Conservation (phyloP, 2,113 vertebrate genomes). For the Tetraodon nigroviridis region DNA sequence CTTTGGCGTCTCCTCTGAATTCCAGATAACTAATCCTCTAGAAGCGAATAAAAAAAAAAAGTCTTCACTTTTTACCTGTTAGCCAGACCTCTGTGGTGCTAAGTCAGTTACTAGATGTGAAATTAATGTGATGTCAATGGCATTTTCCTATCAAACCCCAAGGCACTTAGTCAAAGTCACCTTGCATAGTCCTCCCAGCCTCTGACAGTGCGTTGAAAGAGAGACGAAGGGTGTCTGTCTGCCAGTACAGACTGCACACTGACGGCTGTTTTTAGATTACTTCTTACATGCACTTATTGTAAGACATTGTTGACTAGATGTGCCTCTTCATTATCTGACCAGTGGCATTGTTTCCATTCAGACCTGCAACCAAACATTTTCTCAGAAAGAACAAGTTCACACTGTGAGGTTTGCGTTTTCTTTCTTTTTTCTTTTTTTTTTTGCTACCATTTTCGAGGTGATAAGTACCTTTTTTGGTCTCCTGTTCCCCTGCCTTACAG, state of each 20-base stretch:
- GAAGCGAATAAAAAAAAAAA: conserved; percentile 32
- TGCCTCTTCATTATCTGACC: conserved; percentile 32
- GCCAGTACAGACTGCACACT: conserved; percentile 53
- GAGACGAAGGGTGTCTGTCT: conserved; percentile 70
- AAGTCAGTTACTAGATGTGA: conserved; percentile 68
- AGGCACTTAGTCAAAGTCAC: conserved; percentile 77
- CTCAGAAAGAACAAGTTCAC: conserved; percentile 42
- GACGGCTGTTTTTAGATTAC: conserved; percentile 27
- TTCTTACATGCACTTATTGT: conserved; percentile 47
- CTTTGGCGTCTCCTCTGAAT: conserved; percentile 12
- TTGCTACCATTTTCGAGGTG: conserved; percentile 72
- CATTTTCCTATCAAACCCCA: conserved; percentile 68
- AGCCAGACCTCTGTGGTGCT: conserved; percentile 49
- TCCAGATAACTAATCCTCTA: conserved; percentile 34
- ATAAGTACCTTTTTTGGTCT: conserved; percentile 70
- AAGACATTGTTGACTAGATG: conserved; percentile 40
- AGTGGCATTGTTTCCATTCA: conserved; percentile 33
- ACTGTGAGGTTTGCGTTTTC: conserved; percentile 54
- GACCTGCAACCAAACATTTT: conserved; percentile 22
- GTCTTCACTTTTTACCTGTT: conserved; percentile 30
- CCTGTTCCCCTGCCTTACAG: conserved; percentile 52
- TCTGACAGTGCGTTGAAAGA: conserved; percentile 65
- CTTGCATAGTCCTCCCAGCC: conserved; percentile 70
- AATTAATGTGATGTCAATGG: conserved; percentile 74
- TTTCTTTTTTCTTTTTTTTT: conserved; percentile 61